These are phyloP conservation scores for Drosophila arawakana DNA, from an alignment of 1,140 invertebrate genomes.

Conservation along the genomic window DNA sequence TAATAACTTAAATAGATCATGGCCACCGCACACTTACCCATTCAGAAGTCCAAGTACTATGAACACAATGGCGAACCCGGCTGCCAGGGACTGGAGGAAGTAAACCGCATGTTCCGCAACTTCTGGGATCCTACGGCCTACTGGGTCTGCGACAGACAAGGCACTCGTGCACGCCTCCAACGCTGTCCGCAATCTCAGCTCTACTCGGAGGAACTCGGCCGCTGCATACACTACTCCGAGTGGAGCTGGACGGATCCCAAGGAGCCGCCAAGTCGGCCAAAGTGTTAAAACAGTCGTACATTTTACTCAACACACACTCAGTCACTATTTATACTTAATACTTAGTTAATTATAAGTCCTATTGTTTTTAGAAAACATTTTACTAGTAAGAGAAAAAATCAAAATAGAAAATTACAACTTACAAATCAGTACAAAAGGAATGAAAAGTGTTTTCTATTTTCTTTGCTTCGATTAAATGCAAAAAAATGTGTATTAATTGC, in stretches of 20 bases:
- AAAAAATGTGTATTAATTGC: conserved; percentile 25
- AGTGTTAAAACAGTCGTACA: conserved; percentile 6
- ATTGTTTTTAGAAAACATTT: conserved; percentile 67
- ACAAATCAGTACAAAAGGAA: conserved; percentile 57
- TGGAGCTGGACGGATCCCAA: conserved; percentile 79
- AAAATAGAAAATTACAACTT: conserved; percentile 31
- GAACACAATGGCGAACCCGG: conserved; percentile 79
- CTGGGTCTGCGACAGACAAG: conserved; percentile 78
- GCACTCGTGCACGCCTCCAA: conserved; percentile 64
- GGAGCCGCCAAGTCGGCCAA: conserved; percentile 78
- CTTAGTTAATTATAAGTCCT: conserved; percentile 37
- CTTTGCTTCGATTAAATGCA: not conserved
- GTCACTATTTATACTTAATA: conserved; percentile 26
- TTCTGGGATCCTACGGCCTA: conserved; percentile 82
- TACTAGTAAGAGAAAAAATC: conserved; percentile 56
- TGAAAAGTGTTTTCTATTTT: conserved; percentile 24
- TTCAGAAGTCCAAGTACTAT: conserved; percentile 66
- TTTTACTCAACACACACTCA: conserved; percentile 15
- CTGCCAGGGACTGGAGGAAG: conserved; percentile 74
- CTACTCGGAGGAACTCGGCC: conserved; percentile 70
- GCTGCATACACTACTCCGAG: conserved; percentile 71
- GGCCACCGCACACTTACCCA: conserved; percentile 63
- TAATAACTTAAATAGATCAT: conserved; percentile 19
- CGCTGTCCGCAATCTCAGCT: conserved; percentile 70
- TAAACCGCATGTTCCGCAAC: conserved; percentile 79